Conservation (phyloP, 2,113 vertebrate genomes). For the Himantopus leucocephalus region DNA sequence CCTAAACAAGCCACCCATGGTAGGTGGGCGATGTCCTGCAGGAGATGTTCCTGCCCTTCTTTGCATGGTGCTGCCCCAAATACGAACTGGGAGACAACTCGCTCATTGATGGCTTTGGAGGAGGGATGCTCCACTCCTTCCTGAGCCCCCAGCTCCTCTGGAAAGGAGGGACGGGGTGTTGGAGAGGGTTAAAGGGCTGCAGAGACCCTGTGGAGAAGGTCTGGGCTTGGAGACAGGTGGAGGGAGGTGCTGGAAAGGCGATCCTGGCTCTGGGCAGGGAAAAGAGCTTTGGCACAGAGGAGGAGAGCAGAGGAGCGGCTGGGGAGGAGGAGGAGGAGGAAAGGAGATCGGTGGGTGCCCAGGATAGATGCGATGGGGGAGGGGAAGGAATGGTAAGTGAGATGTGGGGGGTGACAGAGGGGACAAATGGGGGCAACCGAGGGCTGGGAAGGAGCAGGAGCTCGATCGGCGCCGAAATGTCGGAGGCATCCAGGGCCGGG, state of each 20-base stretch:
- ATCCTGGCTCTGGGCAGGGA: neutral
- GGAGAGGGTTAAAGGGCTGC: neutral
- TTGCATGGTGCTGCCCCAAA: neutral
- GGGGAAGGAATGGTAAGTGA: conserved; percentile 5
- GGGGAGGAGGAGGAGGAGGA: neutral
- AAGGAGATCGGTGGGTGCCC: neutral
- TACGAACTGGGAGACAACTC: fast-evolving
- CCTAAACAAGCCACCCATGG: neutral
- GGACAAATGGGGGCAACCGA: neutral
- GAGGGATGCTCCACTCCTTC: fast-evolving
- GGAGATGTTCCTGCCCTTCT: neutral
- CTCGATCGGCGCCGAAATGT: neutral
- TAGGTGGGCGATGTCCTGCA: neutral
- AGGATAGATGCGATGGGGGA: neutral
- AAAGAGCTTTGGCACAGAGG: neutral
- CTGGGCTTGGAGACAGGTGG: neutral
- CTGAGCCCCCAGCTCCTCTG: too few species aligned
- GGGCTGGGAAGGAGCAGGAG: neutral
- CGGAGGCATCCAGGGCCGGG: neutral
- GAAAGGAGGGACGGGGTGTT: fast-evolving
- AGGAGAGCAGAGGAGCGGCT: neutral
- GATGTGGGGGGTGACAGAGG: neutral
- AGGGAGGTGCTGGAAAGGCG: conserved; percentile 16
- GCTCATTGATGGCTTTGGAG: neutral
- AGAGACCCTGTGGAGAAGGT: neutral